Evolutionary conservation across 37 sponge, comb jelly and placozoan genomes (phyloP).

Genomic region (Axinella damicornis): DNA sequence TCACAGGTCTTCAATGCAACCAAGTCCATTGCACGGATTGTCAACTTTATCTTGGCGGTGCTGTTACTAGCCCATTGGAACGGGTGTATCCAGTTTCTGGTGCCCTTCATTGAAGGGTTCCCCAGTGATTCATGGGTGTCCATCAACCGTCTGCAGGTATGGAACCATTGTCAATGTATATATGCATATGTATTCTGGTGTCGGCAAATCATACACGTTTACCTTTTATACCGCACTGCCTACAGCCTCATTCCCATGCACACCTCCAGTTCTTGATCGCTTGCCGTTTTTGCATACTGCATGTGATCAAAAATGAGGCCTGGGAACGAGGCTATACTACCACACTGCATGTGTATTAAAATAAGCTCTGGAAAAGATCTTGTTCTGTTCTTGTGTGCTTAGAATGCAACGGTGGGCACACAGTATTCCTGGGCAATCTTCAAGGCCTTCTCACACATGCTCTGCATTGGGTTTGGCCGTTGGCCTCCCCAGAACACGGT

Average conservation of each 20-base stretch:
- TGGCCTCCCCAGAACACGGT: conserved; percentile 68
- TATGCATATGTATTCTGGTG: neutral
- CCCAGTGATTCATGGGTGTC: conserved; percentile 75
- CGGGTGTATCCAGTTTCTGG: conserved; percentile 78
- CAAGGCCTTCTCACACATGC: conserved; percentile 80
- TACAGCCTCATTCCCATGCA: too few species aligned
- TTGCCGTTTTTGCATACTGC: too few species aligned
- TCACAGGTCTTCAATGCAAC: conserved; percentile 46
- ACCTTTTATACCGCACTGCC: too few species aligned
- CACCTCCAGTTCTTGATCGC: too few species aligned
- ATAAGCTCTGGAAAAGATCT: too few species aligned
- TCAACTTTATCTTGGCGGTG: conserved; percentile 58
- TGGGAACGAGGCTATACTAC: too few species aligned
- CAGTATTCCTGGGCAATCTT: conserved; percentile 76
- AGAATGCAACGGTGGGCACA: conserved; percentile 61
- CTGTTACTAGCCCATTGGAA: conserved; percentile 79
- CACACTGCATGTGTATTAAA: too few species aligned
- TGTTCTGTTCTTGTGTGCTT: neutral
- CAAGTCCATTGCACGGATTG: conserved; percentile 36
- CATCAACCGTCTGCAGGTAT: conserved; percentile 64
- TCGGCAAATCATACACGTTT: too few species aligned
- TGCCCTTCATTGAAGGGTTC: conserved; percentile 63
- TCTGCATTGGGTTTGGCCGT: conserved; percentile 83
- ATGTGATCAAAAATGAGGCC: too few species aligned
- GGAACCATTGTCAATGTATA: neutral